These are phyloP conservation scores for Drosophila simulans DNA, from an alignment of 1,140 invertebrate genomes.

Conservation along the genomic window DNA sequence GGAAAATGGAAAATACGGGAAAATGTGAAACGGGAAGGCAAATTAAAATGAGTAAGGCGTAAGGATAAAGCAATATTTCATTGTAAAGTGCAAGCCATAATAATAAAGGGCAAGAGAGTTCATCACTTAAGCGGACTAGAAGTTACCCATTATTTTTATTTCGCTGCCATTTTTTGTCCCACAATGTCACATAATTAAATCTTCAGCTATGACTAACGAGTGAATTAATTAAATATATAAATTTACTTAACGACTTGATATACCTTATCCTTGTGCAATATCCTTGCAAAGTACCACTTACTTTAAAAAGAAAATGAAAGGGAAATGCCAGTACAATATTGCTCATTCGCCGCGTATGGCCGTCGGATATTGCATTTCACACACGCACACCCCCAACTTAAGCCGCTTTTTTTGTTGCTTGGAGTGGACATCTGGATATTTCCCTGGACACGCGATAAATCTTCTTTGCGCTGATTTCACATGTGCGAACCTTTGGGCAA, in stretches of 20 bases:
- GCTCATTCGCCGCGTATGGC: constrained; percentile 62
- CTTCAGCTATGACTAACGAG: too few species aligned
- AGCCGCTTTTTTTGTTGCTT: constrained; percentile 17
- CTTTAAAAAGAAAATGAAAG: background rate
- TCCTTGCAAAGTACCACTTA: constrained; percentile 21
- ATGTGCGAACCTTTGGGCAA: constrained; percentile 68
- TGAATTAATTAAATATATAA: background rate
- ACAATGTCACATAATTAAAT: too few species aligned
- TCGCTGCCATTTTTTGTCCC: background rate
- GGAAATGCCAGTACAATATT: constrained; percentile 50
- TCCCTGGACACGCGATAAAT: constrained; percentile 62
- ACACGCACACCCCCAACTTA: constrained; percentile 9
- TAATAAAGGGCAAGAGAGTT: constrained; percentile 6
- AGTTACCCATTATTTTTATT: background rate
- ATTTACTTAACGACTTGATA: background rate
- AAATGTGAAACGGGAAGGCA: constrained; percentile 6
- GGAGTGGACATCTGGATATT: constrained; percentile 57
- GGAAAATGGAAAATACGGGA: background rate
- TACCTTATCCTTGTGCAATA: background rate
- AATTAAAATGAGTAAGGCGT: constrained; percentile 25
- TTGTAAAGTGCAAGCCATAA: constrained; percentile 36
- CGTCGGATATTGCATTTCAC: constrained; percentile 19
- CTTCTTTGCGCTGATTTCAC: constrained; percentile 68
- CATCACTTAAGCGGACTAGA: background rate
- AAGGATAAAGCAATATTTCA: constrained; percentile 37